Percentiles rank a stretch among this genome's conserved stretches.
phyloP scores from a whole-genome alignment of 2,797 vertebrate species.

The Sebastes diploproa region DNA sequence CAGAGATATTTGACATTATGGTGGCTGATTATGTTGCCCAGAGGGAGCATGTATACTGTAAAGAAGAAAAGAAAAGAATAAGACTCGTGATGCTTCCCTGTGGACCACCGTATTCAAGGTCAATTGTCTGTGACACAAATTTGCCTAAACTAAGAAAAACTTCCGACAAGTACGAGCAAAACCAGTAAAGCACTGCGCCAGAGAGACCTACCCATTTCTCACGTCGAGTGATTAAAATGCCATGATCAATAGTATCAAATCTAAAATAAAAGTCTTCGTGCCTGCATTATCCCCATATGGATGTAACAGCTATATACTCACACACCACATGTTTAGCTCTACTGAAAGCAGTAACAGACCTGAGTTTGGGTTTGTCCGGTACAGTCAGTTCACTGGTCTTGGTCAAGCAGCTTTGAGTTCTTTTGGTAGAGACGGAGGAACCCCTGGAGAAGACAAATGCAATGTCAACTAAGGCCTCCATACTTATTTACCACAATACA shows the following conservation, averaged over 20 bases:
- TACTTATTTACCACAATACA: too few relatives aligned
- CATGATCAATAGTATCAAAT: not conserved
- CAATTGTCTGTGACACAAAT: not conserved
- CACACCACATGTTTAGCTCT: too few relatives aligned
- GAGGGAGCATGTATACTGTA: not conserved
- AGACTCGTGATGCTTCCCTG: not conserved
- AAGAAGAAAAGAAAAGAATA: not conserved
- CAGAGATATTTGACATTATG: not conserved
- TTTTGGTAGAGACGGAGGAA: constrained; percentile 20
- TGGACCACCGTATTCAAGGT: not conserved
- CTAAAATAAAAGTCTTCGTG: not conserved
- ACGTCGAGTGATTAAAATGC: not conserved
- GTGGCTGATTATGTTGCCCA: not conserved
- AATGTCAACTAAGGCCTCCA: not conserved
- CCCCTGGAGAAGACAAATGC: not conserved
- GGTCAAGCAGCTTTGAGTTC: constrained; percentile 38
- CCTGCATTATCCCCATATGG: too few relatives aligned
- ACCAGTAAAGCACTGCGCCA: not conserved
- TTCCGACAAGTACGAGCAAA: not conserved
- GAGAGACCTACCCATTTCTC: not conserved
- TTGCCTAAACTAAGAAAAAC: not conserved
- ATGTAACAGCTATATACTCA: too few relatives aligned
- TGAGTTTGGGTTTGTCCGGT: constrained; percentile 42
- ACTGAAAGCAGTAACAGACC: constrained; percentile 38
- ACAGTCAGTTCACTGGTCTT: constrained; percentile 30